A percentile compares a stretch with the other conserved stretches of the same genome.
Evolutionary conservation across 30 jellyfish, hydroid and myxozoan genomes (phyloP).

Genomic region (Aurelia coerulea): DNA sequence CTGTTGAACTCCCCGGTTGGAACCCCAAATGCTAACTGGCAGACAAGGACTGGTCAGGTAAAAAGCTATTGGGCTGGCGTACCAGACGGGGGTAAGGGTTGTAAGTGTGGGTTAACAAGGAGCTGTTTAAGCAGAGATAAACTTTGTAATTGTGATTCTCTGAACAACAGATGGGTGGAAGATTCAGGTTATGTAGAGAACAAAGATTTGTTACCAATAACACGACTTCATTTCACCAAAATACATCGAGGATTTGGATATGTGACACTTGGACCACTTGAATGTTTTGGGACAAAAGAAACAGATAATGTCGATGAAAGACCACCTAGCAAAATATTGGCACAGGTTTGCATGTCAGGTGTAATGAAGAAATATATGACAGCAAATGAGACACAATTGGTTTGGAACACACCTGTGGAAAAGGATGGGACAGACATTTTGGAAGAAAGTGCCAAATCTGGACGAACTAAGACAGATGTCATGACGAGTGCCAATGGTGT

Average conservation of each 20-base stretch:
- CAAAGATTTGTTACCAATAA: slow-evolving; percentile 77
- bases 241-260: slow-evolving; percentile 68
- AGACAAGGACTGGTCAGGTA: slow-evolving; percentile 60
- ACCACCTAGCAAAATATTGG: slow-evolving; percentile 55
- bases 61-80: slow-evolving; percentile 96
- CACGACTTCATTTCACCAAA: slow-evolving; percentile 72
- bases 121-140: slow-evolving; percentile 71
- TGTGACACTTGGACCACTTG: slow-evolving; percentile 87
- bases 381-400: slow-evolving; percentile 64
- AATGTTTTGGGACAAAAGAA: slow-evolving; percentile 79
- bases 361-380: slow-evolving; percentile 55
- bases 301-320: slow-evolving; percentile 29
- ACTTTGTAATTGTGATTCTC: slow-evolving; percentile 91
- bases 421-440: not conserved
- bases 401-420: slow-evolving; percentile 54
- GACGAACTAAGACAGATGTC: not conserved
- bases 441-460: not conserved
- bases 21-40: slow-evolving; percentile 88
- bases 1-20: slow-evolving; percentile 82
- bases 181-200: slow-evolving; percentile 86
- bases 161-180: slow-evolving; percentile 73
- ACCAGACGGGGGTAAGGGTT: slow-evolving; percentile 79
- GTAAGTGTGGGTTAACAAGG: slow-evolving; percentile 84
- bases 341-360: slow-evolving; percentile 73
- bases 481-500: slow-evolving; percentile 2